Conservation (phyloP, 2,888 invertebrate species). For the Rhingia rostrata region DNA sequence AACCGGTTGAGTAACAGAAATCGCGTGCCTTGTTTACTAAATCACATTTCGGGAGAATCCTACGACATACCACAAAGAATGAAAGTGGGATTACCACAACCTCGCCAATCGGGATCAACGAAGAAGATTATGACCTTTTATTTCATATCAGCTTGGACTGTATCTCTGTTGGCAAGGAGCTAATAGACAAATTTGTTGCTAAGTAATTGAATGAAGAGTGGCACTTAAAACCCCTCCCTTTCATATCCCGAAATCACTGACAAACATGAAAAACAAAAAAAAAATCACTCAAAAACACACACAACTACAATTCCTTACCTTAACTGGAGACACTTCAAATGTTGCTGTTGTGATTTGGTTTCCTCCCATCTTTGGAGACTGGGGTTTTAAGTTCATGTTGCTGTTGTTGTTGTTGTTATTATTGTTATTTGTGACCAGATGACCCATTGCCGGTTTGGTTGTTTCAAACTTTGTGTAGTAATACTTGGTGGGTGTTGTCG, state of each 20-base stretch:
- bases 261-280: background rate
- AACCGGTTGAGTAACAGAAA: too few species aligned
- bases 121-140: too few species aligned
- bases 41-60: too few species aligned
- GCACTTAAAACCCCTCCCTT: too few species aligned
- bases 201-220: too few species aligned
- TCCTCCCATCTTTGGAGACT: constrained; percentile 48
- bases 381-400: background rate
- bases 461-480: constrained; percentile 64
- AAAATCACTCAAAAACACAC: background rate
- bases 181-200: too few species aligned
- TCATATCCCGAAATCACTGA: background rate
- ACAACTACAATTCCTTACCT: constrained; percentile 37
- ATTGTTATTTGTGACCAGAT: constrained; percentile 39
- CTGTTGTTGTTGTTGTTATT: constrained; percentile 17
- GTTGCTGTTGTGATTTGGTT: constrained; percentile 65
- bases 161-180: too few species aligned
- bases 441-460: constrained; percentile 41
- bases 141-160: too few species aligned
- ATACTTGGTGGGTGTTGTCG: constrained; percentile 39
- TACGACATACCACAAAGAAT: too few species aligned
- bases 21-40: too few species aligned
- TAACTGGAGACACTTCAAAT: constrained; percentile 66
- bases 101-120: too few species aligned
- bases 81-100: too few species aligned